Percentiles rank a stretch among this genome's conserved stretches.
Conservation (phyloP, 2,797 vertebrate genomes). For the Sarcoramphus papa region DNA sequence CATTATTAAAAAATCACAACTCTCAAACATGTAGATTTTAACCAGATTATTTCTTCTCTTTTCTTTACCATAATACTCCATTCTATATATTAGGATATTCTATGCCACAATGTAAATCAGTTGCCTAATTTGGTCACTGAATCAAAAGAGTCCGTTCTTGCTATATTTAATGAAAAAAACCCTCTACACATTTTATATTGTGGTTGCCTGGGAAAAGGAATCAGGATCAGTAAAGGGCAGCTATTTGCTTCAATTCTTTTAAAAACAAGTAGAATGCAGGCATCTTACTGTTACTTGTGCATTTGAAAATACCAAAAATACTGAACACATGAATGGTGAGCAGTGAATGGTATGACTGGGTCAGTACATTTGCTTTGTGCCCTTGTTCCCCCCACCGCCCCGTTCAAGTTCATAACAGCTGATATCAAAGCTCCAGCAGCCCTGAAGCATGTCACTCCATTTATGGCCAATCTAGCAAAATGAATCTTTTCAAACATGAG, state of each 20-base stretch:
- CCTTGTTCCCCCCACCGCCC: not conserved
- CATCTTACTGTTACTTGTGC: not conserved
- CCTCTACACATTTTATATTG: not conserved
- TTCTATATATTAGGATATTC: not conserved
- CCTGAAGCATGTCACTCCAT: not conserved
- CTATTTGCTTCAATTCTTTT: not conserved
- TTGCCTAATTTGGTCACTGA: not conserved
- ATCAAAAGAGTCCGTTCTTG: not conserved
- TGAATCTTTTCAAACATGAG: not conserved
- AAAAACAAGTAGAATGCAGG: not conserved
- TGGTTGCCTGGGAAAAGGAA: not conserved
- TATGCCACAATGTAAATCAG: not conserved
- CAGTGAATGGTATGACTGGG: not conserved
- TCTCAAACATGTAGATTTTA: not conserved
- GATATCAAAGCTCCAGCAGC: not conserved
- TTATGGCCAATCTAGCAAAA: not conserved
- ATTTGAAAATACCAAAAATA: not conserved
- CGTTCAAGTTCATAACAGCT: not conserved
- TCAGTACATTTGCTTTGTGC: not conserved
- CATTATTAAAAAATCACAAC: not conserved
- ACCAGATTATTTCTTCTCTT: not conserved
- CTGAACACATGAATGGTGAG: not conserved
- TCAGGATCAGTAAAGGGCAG: not conserved
- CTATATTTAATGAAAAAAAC: not conserved
- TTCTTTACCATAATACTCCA: not conserved